Evolutionary conservation across 2,113 vertebrate genomes (phyloP), one percentile per base, ranked within the genome.

Genomic region (Neopipo cinnamomea): DNA sequence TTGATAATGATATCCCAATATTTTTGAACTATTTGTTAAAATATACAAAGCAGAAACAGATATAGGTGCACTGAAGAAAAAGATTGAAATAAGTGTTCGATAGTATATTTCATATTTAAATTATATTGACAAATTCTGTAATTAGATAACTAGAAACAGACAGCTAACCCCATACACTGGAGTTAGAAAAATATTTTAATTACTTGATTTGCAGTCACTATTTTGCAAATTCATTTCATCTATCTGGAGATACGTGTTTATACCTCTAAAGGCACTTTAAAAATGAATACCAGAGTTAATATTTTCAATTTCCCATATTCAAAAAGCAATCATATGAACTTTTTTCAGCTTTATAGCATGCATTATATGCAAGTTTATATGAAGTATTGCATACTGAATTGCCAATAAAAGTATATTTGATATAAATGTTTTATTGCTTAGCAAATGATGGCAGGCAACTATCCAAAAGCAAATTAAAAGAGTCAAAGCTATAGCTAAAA

Each of bases 341-440:
- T 77, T 66, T 72, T 77, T 42, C 18, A 47, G 33, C 35, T 96
- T 91, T 92, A 50, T 85, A 41, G 44, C 72, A 31, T 61, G 59
- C 82, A 63, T 23, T 77, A n/a, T 88, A 46, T 79, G 15, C 35
- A 82, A 68, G 82, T 88, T 85, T 79, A 61, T 82, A 39, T 72
- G 62, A 55, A 75, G 44, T 47, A 63, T 27, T 83, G 21, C 30
- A 33, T 71, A 39, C 39, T 83, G 62, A 91, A 80, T 88, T 91
- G 44, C 53, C 33, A 83, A 67, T 83, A 91, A 78, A 91, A 93
- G n/a, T 78, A n/a, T 71, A 85, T 78, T 85, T 88, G 58, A 52
- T 85, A 88, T 62, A 85, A 94, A 78, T 68, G 31, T 85, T 95
- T 90, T 88, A 82, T 50, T 92, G 80, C 58, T 83, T 88, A 86